Percentiles rank a stretch among this genome's conserved stretches.
phyloP scores from a whole-genome alignment of 2,113 vertebrate genomes.

The Andinoacara biseriatus region DNA sequence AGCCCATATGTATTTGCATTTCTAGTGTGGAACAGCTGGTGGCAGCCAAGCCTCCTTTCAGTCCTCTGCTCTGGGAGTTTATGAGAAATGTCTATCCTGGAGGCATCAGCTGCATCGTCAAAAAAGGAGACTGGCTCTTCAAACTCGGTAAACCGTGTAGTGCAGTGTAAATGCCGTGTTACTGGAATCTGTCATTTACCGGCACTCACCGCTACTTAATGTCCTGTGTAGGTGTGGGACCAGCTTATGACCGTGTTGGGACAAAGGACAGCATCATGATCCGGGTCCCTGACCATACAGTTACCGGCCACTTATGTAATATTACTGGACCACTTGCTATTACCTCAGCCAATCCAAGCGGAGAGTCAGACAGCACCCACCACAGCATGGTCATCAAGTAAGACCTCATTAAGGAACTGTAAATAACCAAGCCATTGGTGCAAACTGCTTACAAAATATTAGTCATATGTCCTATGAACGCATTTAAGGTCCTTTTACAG shows the following conservation, averaged over 20 bases:
- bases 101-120: slow-evolving; percentile 89
- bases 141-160: slow-evolving; percentile 78
- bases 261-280: slow-evolving; percentile 92
- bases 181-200: neutral
- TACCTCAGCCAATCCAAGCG: slow-evolving; percentile 91
- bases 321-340: slow-evolving; percentile 89
- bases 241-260: slow-evolving; percentile 87
- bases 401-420: slow-evolving; percentile 43
- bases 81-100: slow-evolving; percentile 91
- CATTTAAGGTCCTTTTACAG: neutral
- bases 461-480: neutral
- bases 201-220: neutral
- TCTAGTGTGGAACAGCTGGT: slow-evolving; percentile 87
- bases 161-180: neutral
- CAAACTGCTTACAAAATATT: neutral
- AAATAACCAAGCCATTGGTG: neutral
- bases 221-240: slow-evolving; percentile 81
- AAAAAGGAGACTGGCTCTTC: slow-evolving; percentile 89
- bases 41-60: slow-evolving; percentile 86
- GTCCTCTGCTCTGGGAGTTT: slow-evolving; percentile 89
- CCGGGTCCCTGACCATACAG: slow-evolving; percentile 88
- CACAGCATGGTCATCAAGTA: slow-evolving; percentile 90
- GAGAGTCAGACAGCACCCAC: slow-evolving; percentile 89
- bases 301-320: slow-evolving; percentile 85
- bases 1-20: slow-evolving; percentile 91